Base-by-base conservation (phyloP, 1,140 invertebrate species). In the Fopius arisanus region DNA sequence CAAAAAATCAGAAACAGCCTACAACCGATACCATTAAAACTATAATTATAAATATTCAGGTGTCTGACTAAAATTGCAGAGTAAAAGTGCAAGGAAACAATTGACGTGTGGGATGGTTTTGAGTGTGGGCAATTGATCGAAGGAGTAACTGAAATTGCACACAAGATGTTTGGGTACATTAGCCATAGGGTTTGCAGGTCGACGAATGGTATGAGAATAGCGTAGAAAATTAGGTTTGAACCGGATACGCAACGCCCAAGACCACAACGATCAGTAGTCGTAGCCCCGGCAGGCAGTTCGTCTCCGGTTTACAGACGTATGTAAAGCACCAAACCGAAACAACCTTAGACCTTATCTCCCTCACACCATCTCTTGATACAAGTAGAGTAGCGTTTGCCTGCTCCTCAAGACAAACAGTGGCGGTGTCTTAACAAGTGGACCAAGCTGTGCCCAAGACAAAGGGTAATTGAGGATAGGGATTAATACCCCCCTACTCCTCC, bases 351-450 rank as follows among this genome's bases (percentile, higher is more conserved):
- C 80, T 80, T 81, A 66, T 33, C 29, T 14, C 69, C 65, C 21
- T 51, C 51, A 66, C 43, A 19, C 31, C 28, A 33, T 54, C 29
- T 51, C 62, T 48, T 21, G 37, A 66, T 62, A 40, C 48, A 31
- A 41, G 54, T 76, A 29, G 26, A 31, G n/a, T 65, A 21, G 23
- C 43, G 29, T 71, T 66, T 67, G 48, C 65, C 75, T 79, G 76
- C 77, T 82, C 81, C 83, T 88, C 82, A 88, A 88, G 87, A 88
- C 87, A 88, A 88, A 88, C 87, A 88, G 86, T 88, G 83, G 86
- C 84, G 86, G 86, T 87, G 86, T 88, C 87, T 87, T 88, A 88
- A 88, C 86, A 87, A 88, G 87, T 87, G 87, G 87, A 88, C 87
- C 85, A 88, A 88, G 85, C 87, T 86, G 84, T 81, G 86, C 87